phyloP scores from a whole-genome alignment of 35 echinoderm and acorn worm genomes.

The Nesometra sesokonis region DNA sequence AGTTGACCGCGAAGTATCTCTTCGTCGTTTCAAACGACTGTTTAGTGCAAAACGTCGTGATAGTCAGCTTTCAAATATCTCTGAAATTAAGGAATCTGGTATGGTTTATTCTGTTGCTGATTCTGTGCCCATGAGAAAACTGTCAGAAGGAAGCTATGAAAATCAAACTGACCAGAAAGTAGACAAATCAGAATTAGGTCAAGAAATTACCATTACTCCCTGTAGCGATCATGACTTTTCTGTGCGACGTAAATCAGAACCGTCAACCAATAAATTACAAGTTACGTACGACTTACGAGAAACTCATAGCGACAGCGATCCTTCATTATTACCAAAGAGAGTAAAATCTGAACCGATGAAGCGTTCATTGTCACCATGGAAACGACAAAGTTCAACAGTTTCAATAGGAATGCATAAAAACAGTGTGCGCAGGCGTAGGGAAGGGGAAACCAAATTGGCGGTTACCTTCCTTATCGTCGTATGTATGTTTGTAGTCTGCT shows the following conservation, averaged over 20 bases:
- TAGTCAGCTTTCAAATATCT: not conserved
- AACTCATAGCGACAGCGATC: not conserved
- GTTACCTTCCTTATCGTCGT: constrained; percentile 93
- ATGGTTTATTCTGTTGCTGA: not conserved
- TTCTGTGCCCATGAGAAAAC: not conserved
- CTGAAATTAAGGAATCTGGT: not conserved
- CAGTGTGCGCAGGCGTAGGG: constrained; percentile 15
- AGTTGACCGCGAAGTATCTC: not conserved
- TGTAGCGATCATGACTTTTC: not conserved
- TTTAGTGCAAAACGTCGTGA: not conserved
- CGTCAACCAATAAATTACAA: not conserved
- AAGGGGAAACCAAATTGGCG: constrained; percentile 81
- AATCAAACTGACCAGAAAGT: not conserved
- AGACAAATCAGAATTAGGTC: not conserved
- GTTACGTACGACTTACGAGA: not conserved
- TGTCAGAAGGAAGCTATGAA: not conserved
- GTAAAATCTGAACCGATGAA: not conserved
- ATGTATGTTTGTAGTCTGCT: constrained; percentile 76
- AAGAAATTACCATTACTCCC: not conserved
- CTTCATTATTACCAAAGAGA: not conserved
- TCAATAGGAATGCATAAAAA: not conserved
- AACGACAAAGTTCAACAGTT: not conserved
- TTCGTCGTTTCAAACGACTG: not conserved
- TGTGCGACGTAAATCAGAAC: not conserved
- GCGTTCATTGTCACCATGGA: not conserved